These are phyloP conservation scores for Labeo rohita DNA, from an alignment of 2,113 vertebrate species.

Conservation along the genomic window DNA sequence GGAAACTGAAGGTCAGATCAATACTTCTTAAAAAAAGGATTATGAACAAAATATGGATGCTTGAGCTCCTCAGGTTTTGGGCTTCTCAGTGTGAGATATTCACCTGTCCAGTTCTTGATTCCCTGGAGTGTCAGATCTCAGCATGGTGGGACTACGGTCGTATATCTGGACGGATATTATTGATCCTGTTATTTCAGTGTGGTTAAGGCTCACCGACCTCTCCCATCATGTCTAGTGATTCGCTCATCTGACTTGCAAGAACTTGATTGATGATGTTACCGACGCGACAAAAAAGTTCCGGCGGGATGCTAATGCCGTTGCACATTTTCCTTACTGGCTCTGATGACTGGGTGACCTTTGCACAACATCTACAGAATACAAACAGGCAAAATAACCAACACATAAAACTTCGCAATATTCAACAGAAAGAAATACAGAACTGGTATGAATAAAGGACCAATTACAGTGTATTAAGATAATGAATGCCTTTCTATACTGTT, in stretches of 20 bases:
- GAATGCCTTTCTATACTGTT: background rate
- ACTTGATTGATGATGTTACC: conserved; percentile 37
- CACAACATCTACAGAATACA: background rate
- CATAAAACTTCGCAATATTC: background rate
- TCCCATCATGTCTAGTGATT: conserved; percentile 35
- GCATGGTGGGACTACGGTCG: conserved; percentile 18
- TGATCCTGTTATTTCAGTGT: conserved; percentile 45
- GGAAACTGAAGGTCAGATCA: conserved; percentile 73
- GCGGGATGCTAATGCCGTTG: background rate
- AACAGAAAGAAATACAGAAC: background rate
- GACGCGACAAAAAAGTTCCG: conserved; percentile 9
- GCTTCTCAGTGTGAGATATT: background rate
- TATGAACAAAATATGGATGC: conserved; percentile 60
- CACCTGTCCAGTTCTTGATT: conserved; percentile 20
- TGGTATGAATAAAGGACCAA: background rate
- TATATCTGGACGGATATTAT: conserved; percentile 40
- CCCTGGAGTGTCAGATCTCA: conserved; percentile 17
- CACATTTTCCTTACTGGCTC: background rate
- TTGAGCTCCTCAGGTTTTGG: conserved; percentile 1
- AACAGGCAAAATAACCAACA: background rate
- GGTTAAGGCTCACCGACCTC: conserved; percentile 35
- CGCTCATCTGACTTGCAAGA: conserved; percentile 24
- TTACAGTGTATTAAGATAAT: background rate
- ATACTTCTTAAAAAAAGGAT: conserved; percentile 65
- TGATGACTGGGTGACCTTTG: background rate